Evolutionary conservation across 2,113 vertebrate genomes (phyloP).

Genomic region (Morone chrysops): DNA sequence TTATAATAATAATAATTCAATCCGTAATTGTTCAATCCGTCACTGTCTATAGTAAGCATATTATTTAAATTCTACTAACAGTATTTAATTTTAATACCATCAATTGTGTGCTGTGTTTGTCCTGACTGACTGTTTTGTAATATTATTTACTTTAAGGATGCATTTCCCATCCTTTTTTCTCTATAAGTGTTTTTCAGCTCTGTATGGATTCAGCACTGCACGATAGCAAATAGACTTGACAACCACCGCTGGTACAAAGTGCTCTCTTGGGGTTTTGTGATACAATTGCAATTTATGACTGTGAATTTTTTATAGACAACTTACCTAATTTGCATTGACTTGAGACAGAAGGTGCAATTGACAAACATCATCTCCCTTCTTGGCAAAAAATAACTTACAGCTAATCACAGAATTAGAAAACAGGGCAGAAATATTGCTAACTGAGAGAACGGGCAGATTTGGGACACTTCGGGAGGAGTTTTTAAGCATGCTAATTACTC

Average conservation of each 20-base stretch:
- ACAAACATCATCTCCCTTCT: constrained; percentile 34
- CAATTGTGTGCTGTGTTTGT: neutral
- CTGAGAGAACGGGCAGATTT: constrained; percentile 15
- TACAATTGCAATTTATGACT: constrained; percentile 9
- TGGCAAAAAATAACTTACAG: constrained; percentile 38
- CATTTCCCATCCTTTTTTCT: neutral
- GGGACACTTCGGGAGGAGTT: constrained; percentile 29
- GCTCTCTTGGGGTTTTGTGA: constrained; percentile 8
- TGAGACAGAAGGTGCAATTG: constrained; percentile 19
- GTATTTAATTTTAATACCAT: neutral
- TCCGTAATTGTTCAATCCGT: neutral
- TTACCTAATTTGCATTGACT: constrained; percentile 38
- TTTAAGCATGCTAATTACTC: constrained; percentile 58
- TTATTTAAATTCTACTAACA: neutral
- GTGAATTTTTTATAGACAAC: constrained; percentile 6
- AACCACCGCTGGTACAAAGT: constrained; percentile 21
- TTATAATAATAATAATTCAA: neutral
- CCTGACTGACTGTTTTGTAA: neutral
- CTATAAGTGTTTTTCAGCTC: neutral
- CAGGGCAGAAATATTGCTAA: constrained; percentile 30
- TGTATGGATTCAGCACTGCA: constrained; percentile 3
- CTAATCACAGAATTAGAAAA: constrained; percentile 51
- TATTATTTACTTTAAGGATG: neutral
- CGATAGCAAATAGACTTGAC: neutral
- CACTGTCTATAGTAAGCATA: neutral